phyloP scores from a whole-genome alignment of 30 jellyfish, hydroid and myxozoan species.

The Nemopilema nomurai region DNA sequence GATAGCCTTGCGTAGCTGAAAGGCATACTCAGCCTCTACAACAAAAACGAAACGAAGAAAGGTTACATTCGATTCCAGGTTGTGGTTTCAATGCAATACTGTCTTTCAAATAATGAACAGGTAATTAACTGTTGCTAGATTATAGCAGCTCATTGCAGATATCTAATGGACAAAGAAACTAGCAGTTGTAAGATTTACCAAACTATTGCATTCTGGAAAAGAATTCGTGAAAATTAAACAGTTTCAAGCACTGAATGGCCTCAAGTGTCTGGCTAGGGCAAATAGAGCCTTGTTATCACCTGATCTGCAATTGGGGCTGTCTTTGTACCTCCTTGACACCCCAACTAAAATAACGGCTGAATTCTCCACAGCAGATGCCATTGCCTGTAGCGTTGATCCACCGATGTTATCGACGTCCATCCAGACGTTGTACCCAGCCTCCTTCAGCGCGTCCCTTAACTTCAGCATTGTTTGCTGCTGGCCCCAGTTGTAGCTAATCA shows the following conservation, averaged over 20 bases:
- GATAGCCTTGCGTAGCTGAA: conserved; percentile 62
- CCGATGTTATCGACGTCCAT: conserved; percentile 89
- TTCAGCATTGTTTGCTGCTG: conserved; percentile 66
- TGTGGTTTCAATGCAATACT: not conserved
- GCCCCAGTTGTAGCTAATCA: conserved; percentile 90
- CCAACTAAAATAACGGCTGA: conserved; percentile 70
- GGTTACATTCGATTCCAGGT: too few species aligned
- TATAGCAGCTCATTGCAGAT: too few species aligned
- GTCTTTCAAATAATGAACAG: too few species aligned
- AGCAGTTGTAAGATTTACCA: not conserved
- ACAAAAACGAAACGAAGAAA: too few species aligned
- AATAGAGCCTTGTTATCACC: conserved; percentile 32
- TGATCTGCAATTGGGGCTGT: conserved; percentile 84
- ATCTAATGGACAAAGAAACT: too few species aligned
- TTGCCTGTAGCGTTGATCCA: conserved; percentile 87
- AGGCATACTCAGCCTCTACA: conserved; percentile 90
- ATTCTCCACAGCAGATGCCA: conserved; percentile 90
- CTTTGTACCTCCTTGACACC: conserved; percentile 78
- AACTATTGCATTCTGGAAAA: not conserved
- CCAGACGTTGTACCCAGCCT: conserved; percentile 84
- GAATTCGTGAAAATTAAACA: too few species aligned
- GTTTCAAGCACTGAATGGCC: too few species aligned
- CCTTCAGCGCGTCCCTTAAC: conserved; percentile 61
- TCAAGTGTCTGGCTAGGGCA: not conserved
- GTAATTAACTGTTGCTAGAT: too few species aligned